Conservation (phyloP, 2,797 vertebrate species). For the Phrynocephalus guinanensis region DNA sequence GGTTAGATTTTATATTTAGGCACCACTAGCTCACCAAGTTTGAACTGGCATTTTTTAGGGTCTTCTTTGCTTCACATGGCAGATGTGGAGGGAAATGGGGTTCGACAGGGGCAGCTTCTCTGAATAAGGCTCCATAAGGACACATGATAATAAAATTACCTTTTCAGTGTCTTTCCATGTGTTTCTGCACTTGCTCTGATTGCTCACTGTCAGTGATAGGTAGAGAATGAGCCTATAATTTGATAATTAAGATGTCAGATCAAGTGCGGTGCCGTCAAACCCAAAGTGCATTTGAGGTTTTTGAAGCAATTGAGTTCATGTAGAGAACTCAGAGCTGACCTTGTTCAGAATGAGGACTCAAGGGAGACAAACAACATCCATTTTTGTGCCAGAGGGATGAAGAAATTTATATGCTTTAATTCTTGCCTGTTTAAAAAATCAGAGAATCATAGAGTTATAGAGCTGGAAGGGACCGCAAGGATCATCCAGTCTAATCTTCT, state of each 20-base stretch:
- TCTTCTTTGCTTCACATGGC: not conserved
- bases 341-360: not conserved
- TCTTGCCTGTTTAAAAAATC: too few relatives aligned
- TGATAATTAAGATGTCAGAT: slow-evolving; percentile 44
- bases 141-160: slow-evolving; percentile 40
- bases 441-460: too few relatives aligned
- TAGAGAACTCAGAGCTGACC: not conserved
- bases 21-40: not conserved
- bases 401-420: not conserved
- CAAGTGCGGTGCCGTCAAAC: slow-evolving; percentile 19
- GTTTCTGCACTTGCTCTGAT: slow-evolving; percentile 18
- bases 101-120: not conserved
- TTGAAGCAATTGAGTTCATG: not conserved
- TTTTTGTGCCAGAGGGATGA: not conserved
- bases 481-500: too few relatives aligned
- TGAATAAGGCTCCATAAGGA: slow-evolving; percentile 17
- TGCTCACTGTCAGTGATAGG: slow-evolving; percentile 35
- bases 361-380: not conserved
- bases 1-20: slow-evolving; percentile 2
- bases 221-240: slow-evolving; percentile 29
- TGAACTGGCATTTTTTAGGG: not conserved
- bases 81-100: not conserved
- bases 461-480: too few relatives aligned
- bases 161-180: slow-evolving; percentile 27
- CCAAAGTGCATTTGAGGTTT: slow-evolving; percentile 1